These are phyloP conservation scores for Poecilobothrus nobilitatus DNA, from an alignment of 2,888 invertebrate genomes.

Conservation along the genomic window DNA sequence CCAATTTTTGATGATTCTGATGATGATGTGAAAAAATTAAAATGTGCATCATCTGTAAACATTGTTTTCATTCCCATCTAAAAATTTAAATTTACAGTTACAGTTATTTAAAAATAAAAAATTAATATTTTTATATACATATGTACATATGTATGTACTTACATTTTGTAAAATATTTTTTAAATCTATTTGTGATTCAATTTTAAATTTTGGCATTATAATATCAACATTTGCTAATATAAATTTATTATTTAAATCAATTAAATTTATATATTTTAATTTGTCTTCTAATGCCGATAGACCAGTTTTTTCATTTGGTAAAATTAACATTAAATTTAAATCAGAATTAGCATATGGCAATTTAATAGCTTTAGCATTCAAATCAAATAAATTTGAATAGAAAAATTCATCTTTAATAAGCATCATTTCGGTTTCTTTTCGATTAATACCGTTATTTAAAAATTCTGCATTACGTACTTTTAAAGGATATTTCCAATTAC, in stretches of 20 bases:
- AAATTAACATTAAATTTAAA: slow-evolving; percentile 64
- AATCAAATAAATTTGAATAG: slow-evolving; percentile 45
- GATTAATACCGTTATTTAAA: slow-evolving; percentile 20
- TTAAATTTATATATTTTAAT: slow-evolving; percentile 50
- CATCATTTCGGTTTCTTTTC: slow-evolving; percentile 50
- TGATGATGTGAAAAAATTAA: slow-evolving; percentile 52
- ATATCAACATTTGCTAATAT: slow-evolving; percentile 48
- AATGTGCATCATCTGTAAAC: slow-evolving; percentile 52
- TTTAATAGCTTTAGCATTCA: slow-evolving; percentile 55
- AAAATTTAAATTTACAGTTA: slow-evolving; percentile 33
- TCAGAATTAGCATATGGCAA: slow-evolving; percentile 61
- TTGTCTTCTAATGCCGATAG: slow-evolving; percentile 54
- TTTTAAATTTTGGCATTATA: slow-evolving; percentile 68
- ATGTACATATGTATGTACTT: slow-evolving; percentile 21
- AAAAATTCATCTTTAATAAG: slow-evolving; percentile 46
- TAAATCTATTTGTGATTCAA: slow-evolving; percentile 64
- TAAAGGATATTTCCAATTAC: slow-evolving; percentile 64
- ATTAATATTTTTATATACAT: too few species aligned
- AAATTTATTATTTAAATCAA: slow-evolving; percentile 47
- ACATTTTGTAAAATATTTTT: slow-evolving; percentile 57
- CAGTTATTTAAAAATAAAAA: slow-evolving; percentile 47
- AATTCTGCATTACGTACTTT: slow-evolving; percentile 57
- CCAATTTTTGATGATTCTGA: slow-evolving; percentile 51
- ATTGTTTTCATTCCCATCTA: slow-evolving; percentile 64
- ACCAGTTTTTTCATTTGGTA: slow-evolving; percentile 62